Base-by-base conservation (phyloP, 2,888 invertebrate species). In the Chydorus sphaericus region DNA sequence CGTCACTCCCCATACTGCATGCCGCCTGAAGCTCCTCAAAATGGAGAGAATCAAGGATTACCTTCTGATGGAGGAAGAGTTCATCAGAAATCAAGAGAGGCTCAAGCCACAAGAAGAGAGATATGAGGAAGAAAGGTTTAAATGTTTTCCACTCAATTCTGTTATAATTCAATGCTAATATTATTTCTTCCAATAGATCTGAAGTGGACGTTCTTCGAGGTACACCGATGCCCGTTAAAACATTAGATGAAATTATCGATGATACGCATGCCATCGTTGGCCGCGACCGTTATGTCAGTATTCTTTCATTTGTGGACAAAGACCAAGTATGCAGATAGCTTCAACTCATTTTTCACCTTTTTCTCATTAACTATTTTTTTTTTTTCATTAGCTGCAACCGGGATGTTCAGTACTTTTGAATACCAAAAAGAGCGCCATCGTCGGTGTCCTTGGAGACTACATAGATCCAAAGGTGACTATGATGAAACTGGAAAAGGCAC, bases 391-490 rank as follows among this genome's bases (percentile, higher is more conserved):
- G 68, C 71, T 99, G 55, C 97, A 99, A 70, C 98, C 98, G 23
- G 97, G 98, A 6, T 98, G 97, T 71, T 94, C 97, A 1, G 98
- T 98, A 3, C 75, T 99, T 8, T 75, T 98, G 6, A 99, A 99
- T 71, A 97, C 98, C 70, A 99, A 98, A 79, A 94, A 96, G 1
- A 96, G 98, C 75, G 94, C 96, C 49, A 96, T 98, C n/a, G 96
- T 98, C 29, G 97, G 98, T 55, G 94, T 97, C 0, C 72, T 97
- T n/a, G 86, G 92, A 28, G 98, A 98, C 73, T 97, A 98, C 68
- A 97, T 96, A 14, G 98, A 99, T 73, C 98, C 98, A 4, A 98
- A 98, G 97, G 98, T 99, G 3, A 97, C 96, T 11, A 98, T 99
- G 2, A 99, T 98, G 98, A 99, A 98, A 70, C 73, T 98, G 48